Evolutionary conservation across 2,113 vertebrate species (phyloP).

Genomic region (Nibea albiflora): DNA sequence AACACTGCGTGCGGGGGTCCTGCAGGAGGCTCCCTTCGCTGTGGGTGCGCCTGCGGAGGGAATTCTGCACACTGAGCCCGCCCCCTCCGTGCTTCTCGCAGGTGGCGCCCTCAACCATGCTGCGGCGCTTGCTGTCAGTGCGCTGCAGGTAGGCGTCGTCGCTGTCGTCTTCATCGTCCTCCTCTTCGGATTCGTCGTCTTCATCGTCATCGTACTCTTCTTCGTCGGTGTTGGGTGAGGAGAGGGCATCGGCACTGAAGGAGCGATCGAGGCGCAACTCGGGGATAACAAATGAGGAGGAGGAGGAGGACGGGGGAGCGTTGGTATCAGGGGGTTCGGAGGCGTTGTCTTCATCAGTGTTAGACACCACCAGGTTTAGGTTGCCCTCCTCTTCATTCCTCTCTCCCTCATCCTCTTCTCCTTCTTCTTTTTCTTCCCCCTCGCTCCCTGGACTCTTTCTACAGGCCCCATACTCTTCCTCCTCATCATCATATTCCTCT

Average conservation of each 20-base stretch:
- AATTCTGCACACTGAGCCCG: constrained; percentile 90
- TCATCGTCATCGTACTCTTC: constrained; percentile 88
- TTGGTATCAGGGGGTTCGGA: constrained; percentile 79
- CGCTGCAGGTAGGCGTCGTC: constrained; percentile 88
- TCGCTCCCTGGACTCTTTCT: constrained; percentile 58
- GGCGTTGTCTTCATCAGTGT: constrained; percentile 78
- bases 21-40: constrained; percentile 96
- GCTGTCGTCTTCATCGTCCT: constrained; percentile 87
- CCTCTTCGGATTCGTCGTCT: constrained; percentile 83
- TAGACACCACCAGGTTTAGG: constrained; percentile 59
- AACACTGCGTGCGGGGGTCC: constrained; percentile 89
- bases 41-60: constrained; percentile 93
- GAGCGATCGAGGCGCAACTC: constrained; percentile 91
- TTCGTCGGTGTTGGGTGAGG: constrained; percentile 81
- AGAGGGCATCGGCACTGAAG: constrained; percentile 85
- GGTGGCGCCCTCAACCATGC: constrained; percentile 90
- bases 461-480: constrained; percentile 55
- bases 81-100: constrained; percentile 87
- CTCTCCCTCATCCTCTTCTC: constrained; percentile 56
- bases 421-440: constrained; percentile 41
- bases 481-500: constrained; percentile 41
- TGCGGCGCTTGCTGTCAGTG: constrained; percentile 89
- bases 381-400: constrained; percentile 51
- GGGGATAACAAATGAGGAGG: constrained; percentile 89
- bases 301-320: constrained; percentile 82